phyloP scores from a whole-genome alignment of 1,140 invertebrate genomes.

The Diabrotica undecimpunctata region DNA sequence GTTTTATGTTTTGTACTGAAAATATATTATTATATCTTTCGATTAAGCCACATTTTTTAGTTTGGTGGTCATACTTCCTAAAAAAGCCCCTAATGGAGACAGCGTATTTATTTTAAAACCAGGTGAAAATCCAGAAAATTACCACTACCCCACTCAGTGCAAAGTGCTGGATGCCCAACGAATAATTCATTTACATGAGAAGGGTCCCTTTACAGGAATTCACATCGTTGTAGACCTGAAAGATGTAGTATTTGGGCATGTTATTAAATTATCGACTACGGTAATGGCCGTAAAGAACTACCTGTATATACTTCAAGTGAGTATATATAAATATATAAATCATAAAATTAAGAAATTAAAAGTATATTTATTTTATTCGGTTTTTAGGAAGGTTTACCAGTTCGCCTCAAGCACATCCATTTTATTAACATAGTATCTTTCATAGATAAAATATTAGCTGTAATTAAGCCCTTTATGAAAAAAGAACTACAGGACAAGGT shows the following conservation, averaged over 20 bases:
- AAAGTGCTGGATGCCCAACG: constrained; percentile 55
- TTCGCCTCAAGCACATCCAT: constrained; percentile 62
- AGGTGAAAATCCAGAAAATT: constrained; percentile 57
- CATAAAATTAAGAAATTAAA: too few relatives aligned
- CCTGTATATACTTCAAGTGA: not conserved
- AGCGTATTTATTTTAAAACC: constrained; percentile 52
- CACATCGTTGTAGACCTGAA: constrained; percentile 60
- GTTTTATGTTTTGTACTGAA: too few relatives aligned
- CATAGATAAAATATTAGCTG: constrained; percentile 62
- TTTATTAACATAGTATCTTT: constrained; percentile 64
- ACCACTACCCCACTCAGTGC: constrained; percentile 52
- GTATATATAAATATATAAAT: not conserved
- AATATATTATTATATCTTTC: too few relatives aligned
- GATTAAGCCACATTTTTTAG: too few relatives aligned
- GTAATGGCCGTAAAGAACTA: not conserved
- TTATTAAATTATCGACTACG: constrained; percentile 30
- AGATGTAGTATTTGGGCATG: constrained; percentile 54
- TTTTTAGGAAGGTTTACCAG: constrained; percentile 47
- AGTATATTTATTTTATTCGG: too few relatives aligned
- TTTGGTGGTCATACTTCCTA: constrained; percentile 44
- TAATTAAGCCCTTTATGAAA: constrained; percentile 69
- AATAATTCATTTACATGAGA: constrained; percentile 53
- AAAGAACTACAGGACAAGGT: constrained; percentile 58
- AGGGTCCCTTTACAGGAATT: constrained; percentile 55
- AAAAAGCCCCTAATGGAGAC: constrained; percentile 55